A percentile compares a stretch with the other conserved stretches of the same genome.
Evolutionary conservation across 2,113 vertebrate genomes (phyloP).

Genomic region (Oriolus oriolus): DNA sequence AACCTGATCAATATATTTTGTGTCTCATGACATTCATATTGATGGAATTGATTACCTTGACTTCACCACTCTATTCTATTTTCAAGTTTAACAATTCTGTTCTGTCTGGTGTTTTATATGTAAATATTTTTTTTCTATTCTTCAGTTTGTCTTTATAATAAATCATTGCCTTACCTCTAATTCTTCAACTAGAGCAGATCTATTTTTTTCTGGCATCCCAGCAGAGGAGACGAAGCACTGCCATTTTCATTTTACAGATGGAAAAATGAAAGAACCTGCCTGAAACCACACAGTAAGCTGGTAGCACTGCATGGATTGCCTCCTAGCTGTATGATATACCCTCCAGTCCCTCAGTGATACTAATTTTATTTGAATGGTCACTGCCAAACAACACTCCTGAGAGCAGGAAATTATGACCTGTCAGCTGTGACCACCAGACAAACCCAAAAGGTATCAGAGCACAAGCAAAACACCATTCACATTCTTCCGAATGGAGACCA

Average conservation of each 20-base stretch:
- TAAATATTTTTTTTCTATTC: not conserved
- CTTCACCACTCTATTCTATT: not conserved
- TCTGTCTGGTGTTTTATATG: not conserved
- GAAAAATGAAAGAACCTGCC: not conserved
- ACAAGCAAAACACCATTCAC: not conserved
- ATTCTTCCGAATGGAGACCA: not conserved
- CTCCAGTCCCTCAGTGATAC: not conserved
- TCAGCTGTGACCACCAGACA: not conserved
- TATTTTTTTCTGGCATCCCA: not conserved
- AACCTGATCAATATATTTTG: not conserved
- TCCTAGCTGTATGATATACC: not conserved
- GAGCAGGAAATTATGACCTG: not conserved
- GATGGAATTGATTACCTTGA: not conserved
- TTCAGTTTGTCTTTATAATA: not conserved
- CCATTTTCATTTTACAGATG: not conserved
- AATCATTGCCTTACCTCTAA: not conserved
- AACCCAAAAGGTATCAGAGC: not conserved
- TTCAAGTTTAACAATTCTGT: not conserved
- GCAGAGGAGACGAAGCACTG: not conserved
- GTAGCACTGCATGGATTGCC: not conserved
- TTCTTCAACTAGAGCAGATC: not conserved
- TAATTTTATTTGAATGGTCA: not conserved
- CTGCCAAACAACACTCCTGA: not conserved
- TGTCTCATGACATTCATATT: not conserved
- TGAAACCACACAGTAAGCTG: not conserved